phyloP scores from a whole-genome alignment of 1,140 invertebrate species.

The Pseudoatta argentina region DNA sequence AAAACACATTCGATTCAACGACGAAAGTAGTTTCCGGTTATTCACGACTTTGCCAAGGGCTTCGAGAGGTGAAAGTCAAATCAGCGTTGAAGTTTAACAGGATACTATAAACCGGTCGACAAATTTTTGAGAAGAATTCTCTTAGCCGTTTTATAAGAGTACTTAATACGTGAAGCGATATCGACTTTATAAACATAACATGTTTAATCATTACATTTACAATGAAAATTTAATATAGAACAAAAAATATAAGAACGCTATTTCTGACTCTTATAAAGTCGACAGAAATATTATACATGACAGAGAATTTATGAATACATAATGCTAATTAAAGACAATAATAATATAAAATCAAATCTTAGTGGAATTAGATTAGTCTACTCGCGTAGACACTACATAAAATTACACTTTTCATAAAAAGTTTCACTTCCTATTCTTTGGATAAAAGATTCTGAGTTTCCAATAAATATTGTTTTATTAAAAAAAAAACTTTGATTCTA shows the following conservation, averaged over 20 bases:
- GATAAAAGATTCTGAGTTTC: not conserved
- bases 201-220: not conserved
- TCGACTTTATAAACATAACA: not conserved
- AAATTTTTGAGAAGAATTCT: conserved; percentile 50
- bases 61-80: conserved; percentile 79
- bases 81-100: conserved; percentile 76
- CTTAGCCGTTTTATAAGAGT: conserved; percentile 10
- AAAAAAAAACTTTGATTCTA: not conserved
- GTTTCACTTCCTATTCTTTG: not conserved
- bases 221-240: not conserved
- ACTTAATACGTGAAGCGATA: not conserved
- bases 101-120: conserved; percentile 69
- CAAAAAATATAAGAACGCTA: not conserved
- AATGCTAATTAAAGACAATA: conserved; percentile 2
- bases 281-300: not conserved
- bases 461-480: not conserved
- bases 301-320: not conserved
- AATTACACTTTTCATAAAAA: not conserved
- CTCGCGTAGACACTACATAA: too few relatives aligned
- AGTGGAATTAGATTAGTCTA: not conserved
- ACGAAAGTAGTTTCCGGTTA: conserved; percentile 30
- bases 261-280: not conserved
- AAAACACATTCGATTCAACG: not conserved
- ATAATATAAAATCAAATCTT: not conserved
- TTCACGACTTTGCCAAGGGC: conserved; percentile 71